Conservation (phyloP, 2,113 vertebrate species). For the Uria aalge region DNA sequence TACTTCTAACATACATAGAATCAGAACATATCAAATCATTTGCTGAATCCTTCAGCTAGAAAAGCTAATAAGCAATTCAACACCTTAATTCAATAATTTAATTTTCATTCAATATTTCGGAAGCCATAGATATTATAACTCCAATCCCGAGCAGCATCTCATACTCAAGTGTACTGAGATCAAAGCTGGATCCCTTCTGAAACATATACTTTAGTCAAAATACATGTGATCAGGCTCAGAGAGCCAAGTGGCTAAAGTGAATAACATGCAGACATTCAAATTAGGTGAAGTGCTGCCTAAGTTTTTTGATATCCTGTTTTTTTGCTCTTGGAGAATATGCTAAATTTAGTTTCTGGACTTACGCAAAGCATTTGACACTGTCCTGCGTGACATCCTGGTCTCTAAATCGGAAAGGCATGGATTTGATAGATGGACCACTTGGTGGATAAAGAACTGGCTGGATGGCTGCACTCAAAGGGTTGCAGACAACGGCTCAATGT, state of each 20-base stretch:
- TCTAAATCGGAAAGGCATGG: no score
- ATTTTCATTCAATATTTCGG: not conserved
- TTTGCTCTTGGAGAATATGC: fast-evolving
- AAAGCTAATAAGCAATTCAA: not conserved
- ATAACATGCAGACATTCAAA: not conserved
- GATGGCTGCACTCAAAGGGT: no score
- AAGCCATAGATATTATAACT: not conserved
- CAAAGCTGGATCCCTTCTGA: not conserved
- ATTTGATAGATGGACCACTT: no score
- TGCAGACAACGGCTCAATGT: no score
- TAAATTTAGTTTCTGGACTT: not conserved
- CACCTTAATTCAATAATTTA: not conserved
- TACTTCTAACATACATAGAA: not conserved
- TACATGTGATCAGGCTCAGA: not conserved
- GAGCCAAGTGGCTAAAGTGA: not conserved
- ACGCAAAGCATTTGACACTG: no score
- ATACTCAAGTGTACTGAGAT: not conserved
- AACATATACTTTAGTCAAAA: not conserved
- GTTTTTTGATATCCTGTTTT: not conserved
- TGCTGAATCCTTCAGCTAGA: not conserved
- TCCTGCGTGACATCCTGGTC: no score
- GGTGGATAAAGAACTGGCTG: no score
- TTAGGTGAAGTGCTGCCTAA: not conserved
- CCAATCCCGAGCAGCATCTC: not conserved
- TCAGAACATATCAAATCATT: not conserved